Percentiles rank a stretch among this genome's conserved stretches.
Evolutionary conservation across 2,888 invertebrate species (phyloP).

Genomic region (Tigriopus californicus): DNA sequence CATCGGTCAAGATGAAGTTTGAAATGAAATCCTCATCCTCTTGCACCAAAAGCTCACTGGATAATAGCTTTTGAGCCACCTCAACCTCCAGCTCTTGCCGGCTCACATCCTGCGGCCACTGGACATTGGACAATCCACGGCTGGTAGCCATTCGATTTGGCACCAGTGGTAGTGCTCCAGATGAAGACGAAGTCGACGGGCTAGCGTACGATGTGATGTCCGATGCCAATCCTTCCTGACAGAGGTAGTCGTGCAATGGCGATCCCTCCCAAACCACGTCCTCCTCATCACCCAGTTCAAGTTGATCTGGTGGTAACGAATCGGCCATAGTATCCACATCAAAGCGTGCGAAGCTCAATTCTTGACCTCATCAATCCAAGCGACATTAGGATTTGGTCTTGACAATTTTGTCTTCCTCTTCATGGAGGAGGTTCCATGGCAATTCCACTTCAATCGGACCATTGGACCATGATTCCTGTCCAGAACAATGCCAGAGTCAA

Average conservation of each 20-base stretch:
- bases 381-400: too few species aligned
- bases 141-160: not conserved
- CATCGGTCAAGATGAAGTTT: slow-evolving; percentile 9
- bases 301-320: too few species aligned
- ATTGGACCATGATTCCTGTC: too few species aligned
- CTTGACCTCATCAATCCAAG: too few species aligned
- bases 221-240: not conserved
- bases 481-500: too few species aligned
- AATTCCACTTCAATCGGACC: too few species aligned
- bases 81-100: not conserved
- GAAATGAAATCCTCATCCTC: slow-evolving; percentile 13
- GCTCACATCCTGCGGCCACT: not conserved
- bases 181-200: not conserved
- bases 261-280: slow-evolving; percentile 7
- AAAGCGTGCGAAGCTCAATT: too few species aligned
- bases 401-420: too few species aligned
- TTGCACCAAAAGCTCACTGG: not conserved
- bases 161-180: not conserved
- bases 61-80: not conserved
- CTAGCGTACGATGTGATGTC: not conserved
- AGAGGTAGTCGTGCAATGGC: not conserved
- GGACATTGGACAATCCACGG: not conserved
- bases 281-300: not conserved
- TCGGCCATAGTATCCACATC: too few species aligned
- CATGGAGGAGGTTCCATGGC: too few species aligned